Percentiles rank a stretch among this genome's conserved stretches.
Conservation (phyloP, 2,888 invertebrate species). For the Drosophila paramelanica region DNA sequence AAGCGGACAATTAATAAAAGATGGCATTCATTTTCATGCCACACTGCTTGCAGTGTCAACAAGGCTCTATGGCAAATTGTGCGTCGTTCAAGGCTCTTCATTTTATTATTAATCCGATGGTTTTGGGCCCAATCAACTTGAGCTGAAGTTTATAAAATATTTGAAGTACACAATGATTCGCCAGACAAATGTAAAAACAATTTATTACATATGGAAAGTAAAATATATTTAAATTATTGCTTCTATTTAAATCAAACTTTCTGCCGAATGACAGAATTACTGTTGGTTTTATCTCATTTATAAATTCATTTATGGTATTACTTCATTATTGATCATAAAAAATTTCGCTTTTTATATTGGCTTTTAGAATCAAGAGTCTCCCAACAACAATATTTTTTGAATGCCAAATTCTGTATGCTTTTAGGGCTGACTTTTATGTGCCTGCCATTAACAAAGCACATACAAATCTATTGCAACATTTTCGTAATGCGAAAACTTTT, state of each 20-base stretch:
- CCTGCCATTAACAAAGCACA: not conserved
- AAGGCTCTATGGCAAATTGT: slow-evolving; percentile 48
- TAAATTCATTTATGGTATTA: too few relatives aligned
- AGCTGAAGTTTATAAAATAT: slow-evolving; percentile 19
- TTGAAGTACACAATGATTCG: not conserved
- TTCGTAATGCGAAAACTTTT: slow-evolving; percentile 21
- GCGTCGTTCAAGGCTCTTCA: slow-evolving; percentile 35
- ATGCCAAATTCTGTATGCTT: not conserved
- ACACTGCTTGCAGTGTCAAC: slow-evolving; percentile 41
- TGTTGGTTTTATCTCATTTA: too few relatives aligned
- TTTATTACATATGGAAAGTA: too few relatives aligned
- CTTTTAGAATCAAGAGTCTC: too few relatives aligned
- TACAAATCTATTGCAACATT: not conserved
- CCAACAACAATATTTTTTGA: not conserved
- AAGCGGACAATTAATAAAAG: slow-evolving; percentile 69
- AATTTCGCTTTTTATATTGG: too few relatives aligned
- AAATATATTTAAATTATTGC: too few relatives aligned
- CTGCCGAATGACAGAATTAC: too few relatives aligned
- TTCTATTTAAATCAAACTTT: too few relatives aligned
- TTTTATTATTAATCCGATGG: slow-evolving; percentile 55
- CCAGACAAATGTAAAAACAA: too few relatives aligned
- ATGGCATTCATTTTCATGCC: slow-evolving; percentile 63
- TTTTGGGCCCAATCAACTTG: slow-evolving; percentile 36
- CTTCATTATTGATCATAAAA: too few relatives aligned
- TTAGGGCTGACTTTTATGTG: not conserved